Conservation (phyloP, 2,797 vertebrate genomes). For the Uromys caudimaculatus region DNA sequence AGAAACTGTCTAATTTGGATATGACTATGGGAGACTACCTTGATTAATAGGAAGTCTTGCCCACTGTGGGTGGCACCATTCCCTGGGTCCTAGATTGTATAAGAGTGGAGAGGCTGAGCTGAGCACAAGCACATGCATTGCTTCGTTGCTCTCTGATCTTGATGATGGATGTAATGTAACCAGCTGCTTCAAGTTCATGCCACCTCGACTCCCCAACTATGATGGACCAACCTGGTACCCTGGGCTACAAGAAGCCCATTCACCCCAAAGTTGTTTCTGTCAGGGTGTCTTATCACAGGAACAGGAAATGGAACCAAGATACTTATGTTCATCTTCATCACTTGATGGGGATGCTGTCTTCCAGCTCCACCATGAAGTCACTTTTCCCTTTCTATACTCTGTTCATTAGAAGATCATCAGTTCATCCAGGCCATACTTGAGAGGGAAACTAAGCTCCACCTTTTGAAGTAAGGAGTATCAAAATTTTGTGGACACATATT, state of each 20-base stretch:
- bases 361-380: neutral
- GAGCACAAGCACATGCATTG: neutral
- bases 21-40: neutral
- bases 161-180: neutral
- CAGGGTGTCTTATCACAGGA: neutral
- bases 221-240: neutral
- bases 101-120: neutral
- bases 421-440: neutral
- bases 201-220: too few species aligned
- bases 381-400: neutral
- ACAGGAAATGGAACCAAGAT: neutral
- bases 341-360: neutral
- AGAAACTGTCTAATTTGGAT: neutral
- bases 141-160: neutral
- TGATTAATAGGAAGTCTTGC: neutral
- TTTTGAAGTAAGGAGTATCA: neutral
- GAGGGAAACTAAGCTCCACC: neutral
- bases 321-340: neutral
- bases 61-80: neutral
- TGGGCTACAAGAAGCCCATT: neutral
- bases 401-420: neutral
- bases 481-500: neutral
- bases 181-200: neutral
- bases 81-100: neutral
- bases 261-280: neutral